Percentiles rank a stretch among this genome's conserved stretches.
These are phyloP conservation scores for Megalops atlanticus DNA, from an alignment of 2,113 vertebrate genomes.

Conservation along the genomic window DNA sequence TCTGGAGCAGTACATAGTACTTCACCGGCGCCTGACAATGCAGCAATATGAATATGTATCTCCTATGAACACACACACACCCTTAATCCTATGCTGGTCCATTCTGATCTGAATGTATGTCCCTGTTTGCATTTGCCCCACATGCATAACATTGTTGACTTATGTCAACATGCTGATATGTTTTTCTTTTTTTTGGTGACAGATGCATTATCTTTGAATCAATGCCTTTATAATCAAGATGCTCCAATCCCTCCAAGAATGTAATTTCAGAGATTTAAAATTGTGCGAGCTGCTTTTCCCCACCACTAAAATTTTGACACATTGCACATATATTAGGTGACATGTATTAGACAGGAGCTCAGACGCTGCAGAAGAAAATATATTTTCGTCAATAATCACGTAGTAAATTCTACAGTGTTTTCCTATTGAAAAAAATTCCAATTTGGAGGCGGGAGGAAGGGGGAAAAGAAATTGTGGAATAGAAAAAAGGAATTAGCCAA, in stretches of 20 bases:
- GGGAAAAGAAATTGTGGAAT: constrained; percentile 60
- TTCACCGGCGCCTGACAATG: no score
- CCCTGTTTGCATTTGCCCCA: no score
- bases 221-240: not conserved
- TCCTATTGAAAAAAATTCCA: constrained; percentile 27
- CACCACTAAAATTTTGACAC: not conserved
- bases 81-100: no score
- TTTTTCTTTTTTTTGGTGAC: not conserved
- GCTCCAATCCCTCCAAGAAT: not conserved
- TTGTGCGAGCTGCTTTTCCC: not conserved
- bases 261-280: not conserved
- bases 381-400: constrained; percentile 14
- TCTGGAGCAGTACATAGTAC: no score
- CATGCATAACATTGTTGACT: not conserved
- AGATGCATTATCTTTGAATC: constrained; percentile 2
- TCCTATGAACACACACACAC: no score
- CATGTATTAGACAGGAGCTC: not conserved
- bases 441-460: constrained; percentile 35
- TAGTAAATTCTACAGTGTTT: constrained; percentile 26
- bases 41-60: no score
- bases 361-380: not conserved
- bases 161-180: not conserved
- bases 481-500: constrained; percentile 68
- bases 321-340: not conserved
- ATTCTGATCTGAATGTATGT: no score